These are phyloP conservation scores for Ephestia elutella DNA, from an alignment of 1,140 invertebrate genomes.

Conservation along the genomic window DNA sequence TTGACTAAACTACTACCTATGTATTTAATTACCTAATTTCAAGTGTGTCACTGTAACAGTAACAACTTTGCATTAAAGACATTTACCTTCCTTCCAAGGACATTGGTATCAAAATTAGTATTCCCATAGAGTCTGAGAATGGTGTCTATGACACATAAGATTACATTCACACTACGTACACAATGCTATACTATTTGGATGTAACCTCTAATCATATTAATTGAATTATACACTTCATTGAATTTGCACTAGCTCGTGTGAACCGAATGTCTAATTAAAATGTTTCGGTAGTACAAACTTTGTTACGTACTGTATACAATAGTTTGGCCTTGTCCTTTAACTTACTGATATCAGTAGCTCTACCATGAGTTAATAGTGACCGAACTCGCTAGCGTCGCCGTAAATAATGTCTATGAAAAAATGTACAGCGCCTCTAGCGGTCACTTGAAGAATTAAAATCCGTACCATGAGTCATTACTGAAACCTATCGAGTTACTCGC, in stretches of 20 bases:
- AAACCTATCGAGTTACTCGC: no score
- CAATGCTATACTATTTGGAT: neutral
- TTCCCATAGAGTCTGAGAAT: neutral
- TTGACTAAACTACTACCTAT: no score
- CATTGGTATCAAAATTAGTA: neutral
- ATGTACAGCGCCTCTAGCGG: no score
- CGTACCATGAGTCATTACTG: no score
- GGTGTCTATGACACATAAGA: neutral
- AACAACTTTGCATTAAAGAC: no score
- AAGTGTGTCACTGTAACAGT: neutral
- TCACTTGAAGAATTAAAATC: no score
- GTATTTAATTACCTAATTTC: no score
- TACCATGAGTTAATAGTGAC: no score
- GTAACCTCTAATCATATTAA: constrained; percentile 1
- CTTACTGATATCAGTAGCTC: no score
- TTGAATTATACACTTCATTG: neutral
- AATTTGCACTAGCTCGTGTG: neutral
- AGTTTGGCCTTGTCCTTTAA: no score
- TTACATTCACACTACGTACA: neutral
- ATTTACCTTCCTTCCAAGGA: neutral
- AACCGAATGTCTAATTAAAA: neutral
- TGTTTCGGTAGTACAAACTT: neutral
- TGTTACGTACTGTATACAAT: neutral
- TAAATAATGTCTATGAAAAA: no score
- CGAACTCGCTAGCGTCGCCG: no score